Evolutionary conservation across 2,113 vertebrate species (phyloP).

Genomic region (Antigone vipio): DNA sequence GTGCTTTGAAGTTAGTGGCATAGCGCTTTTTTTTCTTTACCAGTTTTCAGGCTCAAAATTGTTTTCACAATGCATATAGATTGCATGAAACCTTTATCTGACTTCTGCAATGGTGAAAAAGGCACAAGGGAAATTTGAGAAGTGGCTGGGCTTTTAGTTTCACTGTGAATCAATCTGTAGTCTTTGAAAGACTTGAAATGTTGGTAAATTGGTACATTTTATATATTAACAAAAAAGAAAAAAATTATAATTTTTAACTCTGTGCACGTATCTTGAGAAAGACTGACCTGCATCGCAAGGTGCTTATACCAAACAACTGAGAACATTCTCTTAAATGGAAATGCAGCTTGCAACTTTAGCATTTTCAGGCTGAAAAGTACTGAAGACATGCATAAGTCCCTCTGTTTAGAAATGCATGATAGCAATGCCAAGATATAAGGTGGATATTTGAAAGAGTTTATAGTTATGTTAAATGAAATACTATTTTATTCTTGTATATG

Average conservation of each 20-base stretch:
- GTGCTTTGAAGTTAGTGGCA: neutral
- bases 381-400: neutral
- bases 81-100: neutral
- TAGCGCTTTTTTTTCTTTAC: neutral
- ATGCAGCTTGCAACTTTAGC: neutral
- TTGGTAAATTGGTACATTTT: neutral
- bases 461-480: neutral
- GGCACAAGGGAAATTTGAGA: neutral
- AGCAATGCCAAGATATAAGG: neutral
- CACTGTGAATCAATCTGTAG: neutral
- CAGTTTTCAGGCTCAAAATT: neutral
- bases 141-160: neutral
- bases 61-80: neutral
- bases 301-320: neutral
- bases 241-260: neutral
- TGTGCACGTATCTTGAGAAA: neutral
- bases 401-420: neutral
- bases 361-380: neutral
- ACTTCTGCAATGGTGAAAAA: neutral
- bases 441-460: neutral
- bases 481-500: neutral
- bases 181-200: neutral
- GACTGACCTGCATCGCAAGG: neutral
- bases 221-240: neutral
- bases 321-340: neutral